Conservation (phyloP, 2,797 vertebrate genomes). For the Taenioides sp. region DNA sequence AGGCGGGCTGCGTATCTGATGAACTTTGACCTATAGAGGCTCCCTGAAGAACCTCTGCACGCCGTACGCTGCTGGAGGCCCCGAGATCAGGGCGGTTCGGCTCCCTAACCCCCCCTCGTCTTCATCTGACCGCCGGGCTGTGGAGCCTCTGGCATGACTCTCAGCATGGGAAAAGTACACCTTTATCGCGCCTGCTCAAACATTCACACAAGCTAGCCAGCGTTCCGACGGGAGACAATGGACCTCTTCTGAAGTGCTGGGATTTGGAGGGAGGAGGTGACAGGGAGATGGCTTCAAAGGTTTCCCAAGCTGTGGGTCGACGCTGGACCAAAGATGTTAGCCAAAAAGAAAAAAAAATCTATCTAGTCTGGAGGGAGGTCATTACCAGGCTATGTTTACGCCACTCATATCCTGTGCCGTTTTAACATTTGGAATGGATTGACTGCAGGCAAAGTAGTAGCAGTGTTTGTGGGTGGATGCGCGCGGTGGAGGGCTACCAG, state of each 20-base stretch:
- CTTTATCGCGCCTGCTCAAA: slow-evolving; percentile 71
- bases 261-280: slow-evolving; percentile 68
- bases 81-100: slow-evolving; percentile 56
- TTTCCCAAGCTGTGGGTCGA: slow-evolving; percentile 46
- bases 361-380: slow-evolving; percentile 78
- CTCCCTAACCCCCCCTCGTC: slow-evolving; percentile 44
- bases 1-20: slow-evolving; percentile 42
- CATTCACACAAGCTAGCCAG: slow-evolving; percentile 68
- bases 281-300: slow-evolving; percentile 72
- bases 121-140: slow-evolving; percentile 44
- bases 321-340: slow-evolving; percentile 41
- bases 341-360: slow-evolving; percentile 5
- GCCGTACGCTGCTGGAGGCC: slow-evolving; percentile 46
- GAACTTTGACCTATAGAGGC: slow-evolving; percentile 47
- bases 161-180: slow-evolving; percentile 67
- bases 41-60: slow-evolving; percentile 54
- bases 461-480: slow-evolving; percentile 28
- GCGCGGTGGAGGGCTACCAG: slow-evolving; percentile 26
- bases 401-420: slow-evolving; percentile 47
- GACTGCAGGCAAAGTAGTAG: slow-evolving; percentile 57
- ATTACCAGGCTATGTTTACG: slow-evolving; percentile 73
- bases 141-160: slow-evolving; percentile 74
- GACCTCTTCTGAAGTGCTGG: slow-evolving; percentile 59
- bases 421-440: slow-evolving; percentile 63
- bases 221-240: slow-evolving; percentile 66